Percentiles rank a stretch among this genome's conserved stretches.
Conservation (phyloP, 2,888 invertebrate genomes). For the Melitaea athalia region DNA sequence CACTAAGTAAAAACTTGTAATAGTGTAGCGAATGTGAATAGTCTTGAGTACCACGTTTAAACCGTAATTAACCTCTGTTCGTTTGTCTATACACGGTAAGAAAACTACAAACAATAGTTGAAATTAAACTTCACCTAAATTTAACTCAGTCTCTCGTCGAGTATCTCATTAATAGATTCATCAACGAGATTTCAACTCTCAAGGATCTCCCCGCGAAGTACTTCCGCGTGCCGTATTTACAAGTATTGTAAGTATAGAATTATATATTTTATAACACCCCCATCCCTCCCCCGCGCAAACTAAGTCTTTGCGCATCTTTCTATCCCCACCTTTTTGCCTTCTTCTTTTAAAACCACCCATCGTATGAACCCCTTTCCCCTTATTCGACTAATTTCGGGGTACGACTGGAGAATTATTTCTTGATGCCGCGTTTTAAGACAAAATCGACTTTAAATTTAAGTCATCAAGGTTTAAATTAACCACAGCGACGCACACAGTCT, state of each 20-base stretch:
- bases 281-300: constrained; percentile 70
- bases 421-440: constrained; percentile 55
- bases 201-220: constrained; percentile 51
- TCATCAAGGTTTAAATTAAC: constrained; percentile 53
- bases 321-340: constrained; percentile 82
- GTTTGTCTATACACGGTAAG: neutral
- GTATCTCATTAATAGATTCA: constrained; percentile 25
- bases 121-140: neutral
- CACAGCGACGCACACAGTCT: constrained; percentile 63
- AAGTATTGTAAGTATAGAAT: constrained; percentile 83
- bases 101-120: neutral
- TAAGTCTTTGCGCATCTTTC: constrained; percentile 83
- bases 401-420: constrained; percentile 83
- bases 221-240: constrained; percentile 82
- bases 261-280: constrained; percentile 82
- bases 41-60: neutral
- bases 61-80: neutral
- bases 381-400: constrained; percentile 83
- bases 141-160: neutral
- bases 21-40: too few relatives aligned
- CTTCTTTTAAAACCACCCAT: constrained; percentile 82
- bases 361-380: constrained; percentile 81
- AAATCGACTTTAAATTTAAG: constrained; percentile 53
- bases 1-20: too few relatives aligned
- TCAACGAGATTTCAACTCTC: constrained; percentile 52